Evolutionary conservation across 2,888 invertebrate species (phyloP).

Genomic region (Platycnemis pennipes): DNA sequence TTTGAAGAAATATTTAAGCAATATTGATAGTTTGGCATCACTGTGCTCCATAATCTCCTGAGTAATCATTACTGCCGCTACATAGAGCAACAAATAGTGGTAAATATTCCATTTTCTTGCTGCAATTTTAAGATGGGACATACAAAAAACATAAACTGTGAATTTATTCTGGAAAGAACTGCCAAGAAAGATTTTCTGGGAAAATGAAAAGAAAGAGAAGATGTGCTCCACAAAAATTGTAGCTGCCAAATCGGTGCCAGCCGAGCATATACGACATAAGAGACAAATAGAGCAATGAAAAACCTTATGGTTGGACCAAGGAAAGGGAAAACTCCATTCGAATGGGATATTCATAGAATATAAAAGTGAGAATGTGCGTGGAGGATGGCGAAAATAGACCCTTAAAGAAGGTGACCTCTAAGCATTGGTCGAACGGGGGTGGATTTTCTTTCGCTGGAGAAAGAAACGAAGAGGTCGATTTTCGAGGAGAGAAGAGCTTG

Average conservation of each 20-base stretch:
- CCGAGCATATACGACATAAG: not conserved
- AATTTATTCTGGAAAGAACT: not conserved
- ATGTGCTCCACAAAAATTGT: not conserved
- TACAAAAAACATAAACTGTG: not conserved
- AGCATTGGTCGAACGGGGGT: not conserved
- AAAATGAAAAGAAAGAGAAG: not conserved
- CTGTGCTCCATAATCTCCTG: not conserved
- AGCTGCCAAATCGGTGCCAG: not conserved
- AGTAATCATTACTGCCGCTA: not conserved
- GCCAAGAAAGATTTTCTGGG: not conserved
- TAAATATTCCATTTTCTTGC: not conserved
- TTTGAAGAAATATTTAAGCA: not conserved
- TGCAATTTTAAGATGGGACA: not conserved
- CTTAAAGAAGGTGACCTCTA: not conserved
- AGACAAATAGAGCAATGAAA: constrained; percentile 16
- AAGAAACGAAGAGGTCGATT: not conserved
- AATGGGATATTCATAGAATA: not conserved
- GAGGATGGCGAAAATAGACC: not conserved
- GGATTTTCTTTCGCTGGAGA: not conserved
- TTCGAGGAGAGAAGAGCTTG: not conserved
- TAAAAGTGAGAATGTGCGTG: not conserved
- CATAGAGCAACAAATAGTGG: not conserved
- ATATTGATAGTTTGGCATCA: not conserved
- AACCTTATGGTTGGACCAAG: not conserved
- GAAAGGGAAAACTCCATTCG: not conserved